A percentile compares a stretch with the other conserved stretches of the same genome.
Evolutionary conservation across 2,113 vertebrate species (phyloP).

Genomic region (Pristiophorus japonicus): DNA sequence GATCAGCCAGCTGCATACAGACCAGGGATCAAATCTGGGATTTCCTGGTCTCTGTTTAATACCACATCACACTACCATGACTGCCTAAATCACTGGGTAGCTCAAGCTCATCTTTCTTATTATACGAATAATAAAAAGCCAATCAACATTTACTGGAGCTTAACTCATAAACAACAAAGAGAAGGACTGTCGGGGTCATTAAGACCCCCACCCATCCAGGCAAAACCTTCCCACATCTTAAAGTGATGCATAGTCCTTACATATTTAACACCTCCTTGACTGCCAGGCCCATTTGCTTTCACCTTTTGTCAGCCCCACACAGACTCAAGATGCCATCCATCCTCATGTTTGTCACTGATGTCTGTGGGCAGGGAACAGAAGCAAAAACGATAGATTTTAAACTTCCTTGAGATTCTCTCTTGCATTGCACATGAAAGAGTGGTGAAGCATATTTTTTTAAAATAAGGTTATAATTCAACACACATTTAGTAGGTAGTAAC

Average conservation of each 20-base stretch:
- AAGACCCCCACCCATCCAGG: background rate
- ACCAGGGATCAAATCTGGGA: conserved; percentile 14
- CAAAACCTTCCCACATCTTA: conserved; percentile 3
- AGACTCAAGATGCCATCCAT: conserved; percentile 26
- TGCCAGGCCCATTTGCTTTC: conserved; percentile 48
- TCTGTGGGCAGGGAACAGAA: background rate
- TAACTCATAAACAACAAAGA: background rate
- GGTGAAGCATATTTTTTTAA: background rate
- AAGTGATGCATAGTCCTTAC: background rate
- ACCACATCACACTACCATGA: background rate
- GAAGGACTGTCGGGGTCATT: background rate
- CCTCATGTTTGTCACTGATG: background rate
- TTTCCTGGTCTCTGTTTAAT: background rate
- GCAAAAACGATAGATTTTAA: background rate
- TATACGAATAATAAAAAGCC: background rate
- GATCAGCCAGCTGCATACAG: background rate
- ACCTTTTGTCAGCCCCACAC: conserved; percentile 47
- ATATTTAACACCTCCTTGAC: background rate
- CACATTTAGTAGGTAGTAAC: background rate
- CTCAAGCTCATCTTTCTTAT: background rate
- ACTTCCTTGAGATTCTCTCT: background rate
- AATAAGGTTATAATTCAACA: background rate
- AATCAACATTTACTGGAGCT: background rate
- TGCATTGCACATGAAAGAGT: background rate
- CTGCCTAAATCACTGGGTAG: background rate